Base-by-base conservation (phyloP, 2,797 vertebrate species). In the Ataeniobius toweri region DNA sequence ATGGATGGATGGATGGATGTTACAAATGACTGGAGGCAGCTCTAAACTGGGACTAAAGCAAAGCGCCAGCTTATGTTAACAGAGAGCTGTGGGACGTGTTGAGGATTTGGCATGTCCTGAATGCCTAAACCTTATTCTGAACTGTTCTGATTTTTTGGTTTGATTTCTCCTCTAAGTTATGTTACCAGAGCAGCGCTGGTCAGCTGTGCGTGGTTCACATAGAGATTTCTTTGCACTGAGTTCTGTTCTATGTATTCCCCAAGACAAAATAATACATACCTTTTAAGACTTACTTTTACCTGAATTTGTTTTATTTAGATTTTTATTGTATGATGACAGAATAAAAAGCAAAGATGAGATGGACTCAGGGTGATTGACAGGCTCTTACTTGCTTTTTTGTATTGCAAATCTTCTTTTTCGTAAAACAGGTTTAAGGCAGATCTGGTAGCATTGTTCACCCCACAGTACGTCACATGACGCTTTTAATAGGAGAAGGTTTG, bases 121-220 rank as follows among this genome's bases (percentile, higher is more conserved):
- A 80, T 74, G 56, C 75, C 72, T 82, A 59, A 75, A 78, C 61
- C 78, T 80, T 24, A 53, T 76, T 78, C 63, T 78, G 76, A 89
- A 77, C 83, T 83, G 83, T 41, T 85, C 81, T 31, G 76, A 83
- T 50, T 39, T 82, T 84, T 84, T 85, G 39, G 77, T 86, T 86
- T 76, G 65, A 79, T 86, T 86, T 82, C 74, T 88, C 75, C 44
- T 86, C 89, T 94, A 91, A 93, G 89, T 94, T 94, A 91, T 90
- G 86, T 91, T 76, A 73, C 93, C 92, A 91, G 83, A 87, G 76
- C 93, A 92, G 93, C 91, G 93, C 94, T 94, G 94, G 94, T 94
- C 92, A 92, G 94, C 94, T 94, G 94, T 90, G 78, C 28, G 70
- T 90, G 93, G 93, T 90, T 91, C 85, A 90, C 80, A 81, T 91